Evolutionary conservation across 2,797 vertebrate genomes (phyloP).

Genomic region (Agapornis canus): DNA sequence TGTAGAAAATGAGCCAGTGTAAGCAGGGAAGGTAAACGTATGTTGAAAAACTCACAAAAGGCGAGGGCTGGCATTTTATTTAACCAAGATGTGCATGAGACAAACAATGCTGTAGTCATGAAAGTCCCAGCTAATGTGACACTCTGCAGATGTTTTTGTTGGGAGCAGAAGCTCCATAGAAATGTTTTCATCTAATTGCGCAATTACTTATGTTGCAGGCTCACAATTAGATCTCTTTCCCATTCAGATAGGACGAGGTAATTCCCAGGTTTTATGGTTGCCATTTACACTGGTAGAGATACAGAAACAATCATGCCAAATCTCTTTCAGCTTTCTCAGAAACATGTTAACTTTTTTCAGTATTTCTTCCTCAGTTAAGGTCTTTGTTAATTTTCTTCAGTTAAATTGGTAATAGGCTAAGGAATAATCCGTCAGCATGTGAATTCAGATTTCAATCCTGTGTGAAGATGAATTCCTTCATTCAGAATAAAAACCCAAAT

Average conservation of each 20-base stretch:
- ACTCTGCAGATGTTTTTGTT: background rate
- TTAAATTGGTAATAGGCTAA: background rate
- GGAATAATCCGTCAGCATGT: background rate
- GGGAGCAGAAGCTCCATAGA: background rate
- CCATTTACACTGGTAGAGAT: background rate
- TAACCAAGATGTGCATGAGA: background rate
- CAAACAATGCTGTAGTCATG: background rate
- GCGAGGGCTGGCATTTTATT: background rate
- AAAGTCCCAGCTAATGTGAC: background rate
- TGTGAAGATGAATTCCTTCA: background rate
- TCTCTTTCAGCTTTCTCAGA: background rate
- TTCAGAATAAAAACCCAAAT: background rate
- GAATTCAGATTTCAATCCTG: background rate
- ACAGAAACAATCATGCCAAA: background rate
- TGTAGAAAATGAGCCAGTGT: background rate
- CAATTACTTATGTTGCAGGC: background rate
- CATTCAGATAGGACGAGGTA: background rate
- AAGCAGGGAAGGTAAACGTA: background rate
- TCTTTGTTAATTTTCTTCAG: background rate
- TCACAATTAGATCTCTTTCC: background rate
- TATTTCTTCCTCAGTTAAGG: background rate
- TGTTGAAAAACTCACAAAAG: background rate
- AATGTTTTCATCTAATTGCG: background rate
- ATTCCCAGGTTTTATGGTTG: background rate
- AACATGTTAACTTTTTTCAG: background rate